Evolutionary conservation across 2,797 vertebrate species (phyloP).

Genomic region (Scolopax rusticola): DNA sequence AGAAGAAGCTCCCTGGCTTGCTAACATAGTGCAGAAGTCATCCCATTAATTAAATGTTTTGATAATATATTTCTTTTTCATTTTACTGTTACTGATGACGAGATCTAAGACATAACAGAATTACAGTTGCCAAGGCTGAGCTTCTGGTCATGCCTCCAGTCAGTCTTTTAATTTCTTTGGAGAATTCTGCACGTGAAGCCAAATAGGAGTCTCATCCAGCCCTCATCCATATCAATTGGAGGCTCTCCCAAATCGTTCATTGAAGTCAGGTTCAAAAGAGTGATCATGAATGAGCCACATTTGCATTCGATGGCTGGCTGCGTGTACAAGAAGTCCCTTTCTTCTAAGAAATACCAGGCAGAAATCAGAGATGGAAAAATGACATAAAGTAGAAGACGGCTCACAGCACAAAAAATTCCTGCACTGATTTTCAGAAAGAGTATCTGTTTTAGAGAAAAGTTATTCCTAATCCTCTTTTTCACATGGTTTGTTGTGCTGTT

Average conservation of each 20-base stretch:
- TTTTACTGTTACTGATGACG: background rate
- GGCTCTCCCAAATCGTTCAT: background rate
- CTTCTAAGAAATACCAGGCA: background rate
- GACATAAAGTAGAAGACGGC: background rate
- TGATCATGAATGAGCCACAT: background rate
- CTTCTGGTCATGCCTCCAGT: background rate
- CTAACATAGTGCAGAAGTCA: background rate
- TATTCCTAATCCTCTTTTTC: background rate
- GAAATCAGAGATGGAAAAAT: background rate
- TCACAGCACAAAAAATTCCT: background rate
- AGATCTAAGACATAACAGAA: background rate
- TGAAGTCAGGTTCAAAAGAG: background rate
- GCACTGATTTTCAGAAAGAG: background rate
- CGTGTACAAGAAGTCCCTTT: background rate
- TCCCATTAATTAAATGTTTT: background rate
- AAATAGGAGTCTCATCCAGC: background rate
- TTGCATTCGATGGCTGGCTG: background rate
- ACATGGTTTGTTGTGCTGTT: background rate
- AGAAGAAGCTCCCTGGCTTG: background rate
- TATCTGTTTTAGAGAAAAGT: background rate
- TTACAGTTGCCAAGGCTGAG: background rate
- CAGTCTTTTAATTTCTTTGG: background rate
- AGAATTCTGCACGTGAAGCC: background rate
- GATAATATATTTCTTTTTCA: background rate
- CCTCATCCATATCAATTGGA: background rate